Evolutionary conservation across 2,888 invertebrate species (phyloP).

Genomic region (Sarcophaga carnaria): DNA sequence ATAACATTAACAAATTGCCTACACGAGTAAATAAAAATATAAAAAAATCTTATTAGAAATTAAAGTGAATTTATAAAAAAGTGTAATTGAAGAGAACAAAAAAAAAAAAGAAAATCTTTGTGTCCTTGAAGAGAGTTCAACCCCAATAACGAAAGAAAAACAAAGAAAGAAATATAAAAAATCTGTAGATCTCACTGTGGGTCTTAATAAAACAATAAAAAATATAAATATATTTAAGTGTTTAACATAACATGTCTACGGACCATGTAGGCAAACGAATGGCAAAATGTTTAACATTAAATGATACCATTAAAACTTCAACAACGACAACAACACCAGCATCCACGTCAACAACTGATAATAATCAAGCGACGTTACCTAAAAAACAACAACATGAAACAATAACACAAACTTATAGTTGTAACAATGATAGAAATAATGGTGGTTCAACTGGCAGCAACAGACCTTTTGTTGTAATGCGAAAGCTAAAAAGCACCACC

Average conservation of each 20-base stretch:
- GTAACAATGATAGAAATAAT: slow-evolving; percentile 50
- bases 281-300: slow-evolving; percentile 59
- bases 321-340: slow-evolving; percentile 53
- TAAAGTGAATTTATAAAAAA: not conserved
- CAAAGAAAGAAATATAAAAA: slow-evolving; percentile 2
- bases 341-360: slow-evolving; percentile 64
- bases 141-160: slow-evolving; percentile 30
- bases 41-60: slow-evolving; percentile 19
- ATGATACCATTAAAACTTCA: slow-evolving; percentile 50
- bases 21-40: slow-evolving; percentile 6
- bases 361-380: slow-evolving; percentile 38
- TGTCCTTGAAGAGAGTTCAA: slow-evolving; percentile 56
- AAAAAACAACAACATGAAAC: slow-evolving; percentile 44
- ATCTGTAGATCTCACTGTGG: not conserved
- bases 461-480: slow-evolving; percentile 63
- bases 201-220: slow-evolving; percentile 6
- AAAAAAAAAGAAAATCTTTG: not conserved
- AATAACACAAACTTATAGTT: slow-evolving; percentile 56
- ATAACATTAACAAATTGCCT: not conserved
- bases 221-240: slow-evolving; percentile 8
- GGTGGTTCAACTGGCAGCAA: slow-evolving; percentile 42
- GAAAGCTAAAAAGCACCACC: slow-evolving; percentile 51
- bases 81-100: slow-evolving; percentile 4
- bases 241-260: slow-evolving; percentile 60
- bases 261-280: slow-evolving; percentile 65